phyloP scores from a whole-genome alignment of 2,888 invertebrate genomes.

The Anarsia innoxiella region DNA sequence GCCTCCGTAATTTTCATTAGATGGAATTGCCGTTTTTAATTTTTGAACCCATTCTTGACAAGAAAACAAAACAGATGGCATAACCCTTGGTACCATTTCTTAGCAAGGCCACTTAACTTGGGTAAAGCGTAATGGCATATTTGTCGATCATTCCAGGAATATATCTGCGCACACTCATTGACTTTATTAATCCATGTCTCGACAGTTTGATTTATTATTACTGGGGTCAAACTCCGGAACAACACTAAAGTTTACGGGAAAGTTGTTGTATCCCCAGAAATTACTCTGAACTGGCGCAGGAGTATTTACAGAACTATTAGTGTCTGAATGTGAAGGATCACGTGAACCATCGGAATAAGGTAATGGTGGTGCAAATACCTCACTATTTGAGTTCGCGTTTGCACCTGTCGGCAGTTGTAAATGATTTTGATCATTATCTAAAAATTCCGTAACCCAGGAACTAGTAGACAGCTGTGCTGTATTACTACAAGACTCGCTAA shows the following conservation, averaged over 20 bases:
- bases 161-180: conserved; percentile 18
- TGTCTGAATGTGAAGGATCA: too few species aligned
- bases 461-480: too few species aligned
- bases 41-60: conserved; percentile 23
- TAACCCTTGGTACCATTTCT: conserved; percentile 22
- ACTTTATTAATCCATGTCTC: conserved; percentile 21
- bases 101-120: conserved; percentile 20
- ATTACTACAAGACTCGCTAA: too few species aligned
- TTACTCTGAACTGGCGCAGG: neutral
- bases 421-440: too few species aligned
- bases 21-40: conserved; percentile 20
- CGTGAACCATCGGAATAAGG: too few species aligned
- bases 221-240: conserved; percentile 20
- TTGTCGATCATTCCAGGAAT: conserved; percentile 20
- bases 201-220: conserved; percentile 18
- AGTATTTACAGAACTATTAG: too few species aligned
- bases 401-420: too few species aligned
- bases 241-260: conserved; percentile 10
- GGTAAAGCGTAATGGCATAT: conserved; percentile 19
- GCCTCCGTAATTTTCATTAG: conserved; percentile 21
- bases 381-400: too few species aligned
- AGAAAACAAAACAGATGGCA: conserved; percentile 19
- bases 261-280: conserved; percentile 3
- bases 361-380: too few species aligned
- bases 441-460: too few species aligned